These are phyloP conservation scores for Oscheius myriophilus DNA, from an alignment of 2,888 invertebrate species.

Conservation along the genomic window DNA sequence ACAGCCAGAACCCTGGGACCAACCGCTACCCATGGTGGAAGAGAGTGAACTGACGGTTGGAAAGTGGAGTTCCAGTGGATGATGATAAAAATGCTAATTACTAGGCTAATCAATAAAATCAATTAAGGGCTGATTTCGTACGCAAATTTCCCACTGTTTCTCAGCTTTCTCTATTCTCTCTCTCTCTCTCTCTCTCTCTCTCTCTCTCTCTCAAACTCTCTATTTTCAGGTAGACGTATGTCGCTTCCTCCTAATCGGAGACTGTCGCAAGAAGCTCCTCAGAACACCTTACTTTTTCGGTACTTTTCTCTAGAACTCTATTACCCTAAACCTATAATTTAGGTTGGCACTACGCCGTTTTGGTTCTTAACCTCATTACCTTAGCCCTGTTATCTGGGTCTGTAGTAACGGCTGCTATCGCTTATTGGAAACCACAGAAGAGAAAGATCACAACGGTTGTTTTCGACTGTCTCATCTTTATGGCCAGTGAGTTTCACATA, in stretches of 20 bases:
- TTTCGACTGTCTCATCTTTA: conserved; percentile 36
- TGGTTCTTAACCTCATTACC: conserved; percentile 58
- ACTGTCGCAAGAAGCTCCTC: conserved; percentile 68
- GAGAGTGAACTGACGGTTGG: too few relatives aligned
- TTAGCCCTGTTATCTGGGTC: conserved; percentile 46
- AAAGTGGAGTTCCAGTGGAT: too few relatives aligned
- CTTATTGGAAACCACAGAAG: conserved; percentile 48
- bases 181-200: background rate
- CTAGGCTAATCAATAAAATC: background rate
- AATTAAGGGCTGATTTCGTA: too few relatives aligned
- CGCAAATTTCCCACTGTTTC: too few relatives aligned
- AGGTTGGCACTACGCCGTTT: conserved; percentile 69
- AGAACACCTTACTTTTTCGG: conserved; percentile 69
- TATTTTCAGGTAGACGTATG: conserved; percentile 63
- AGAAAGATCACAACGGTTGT: conserved; percentile 41
- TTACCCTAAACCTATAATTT: conserved; percentile 7
- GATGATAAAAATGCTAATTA: too few relatives aligned
- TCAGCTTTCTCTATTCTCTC: too few relatives aligned
- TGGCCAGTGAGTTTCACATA: conserved; percentile 33
- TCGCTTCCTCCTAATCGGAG: conserved; percentile 67
- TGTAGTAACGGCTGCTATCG: conserved; percentile 45
- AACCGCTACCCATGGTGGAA: too few relatives aligned
- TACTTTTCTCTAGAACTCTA: conserved; percentile 31
- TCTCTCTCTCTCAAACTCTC: background rate
- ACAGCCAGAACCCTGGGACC: too few relatives aligned